Percentiles rank a stretch among this genome's conserved stretches.
These are phyloP conservation scores for Catostomus latipinnis DNA, from an alignment of 2,797 vertebrate genomes.

Conservation along the genomic window DNA sequence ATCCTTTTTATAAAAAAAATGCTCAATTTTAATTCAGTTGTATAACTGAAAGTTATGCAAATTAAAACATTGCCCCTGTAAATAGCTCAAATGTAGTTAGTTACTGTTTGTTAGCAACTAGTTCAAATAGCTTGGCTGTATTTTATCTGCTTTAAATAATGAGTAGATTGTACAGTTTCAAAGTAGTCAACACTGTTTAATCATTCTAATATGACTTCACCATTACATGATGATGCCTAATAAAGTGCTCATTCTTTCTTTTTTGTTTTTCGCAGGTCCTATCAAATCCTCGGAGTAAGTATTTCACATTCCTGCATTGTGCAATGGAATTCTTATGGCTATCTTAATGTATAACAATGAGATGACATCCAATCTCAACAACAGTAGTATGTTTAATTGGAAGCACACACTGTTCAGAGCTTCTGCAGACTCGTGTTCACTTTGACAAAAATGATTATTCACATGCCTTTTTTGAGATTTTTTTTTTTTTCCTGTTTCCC, in stretches of 20 bases:
- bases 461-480: too few species aligned
- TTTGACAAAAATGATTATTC: too few species aligned
- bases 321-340: neutral
- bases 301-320: conserved; percentile 20
- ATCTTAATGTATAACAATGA: neutral
- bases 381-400: conserved; percentile 10
- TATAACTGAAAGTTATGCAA: too few species aligned
- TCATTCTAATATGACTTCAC: conserved; percentile 1
- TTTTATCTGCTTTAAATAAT: too few species aligned
- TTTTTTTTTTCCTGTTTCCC: neutral
- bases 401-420: neutral
- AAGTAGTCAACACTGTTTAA: conserved; percentile 1
- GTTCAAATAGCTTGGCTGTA: neutral
- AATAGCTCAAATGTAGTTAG: neutral
- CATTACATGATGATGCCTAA: neutral
- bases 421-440: neutral
- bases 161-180: neutral
- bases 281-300: conserved; percentile 77
- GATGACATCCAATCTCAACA: neutral
- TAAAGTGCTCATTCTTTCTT: neutral
- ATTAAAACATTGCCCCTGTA: too few species aligned
- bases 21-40: too few species aligned
- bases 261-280: conserved; percentile 67
- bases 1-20: too few species aligned
- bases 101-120: neutral